Conservation (phyloP, 2,888 invertebrate species). For the Aspidiotus destructor region DNA sequence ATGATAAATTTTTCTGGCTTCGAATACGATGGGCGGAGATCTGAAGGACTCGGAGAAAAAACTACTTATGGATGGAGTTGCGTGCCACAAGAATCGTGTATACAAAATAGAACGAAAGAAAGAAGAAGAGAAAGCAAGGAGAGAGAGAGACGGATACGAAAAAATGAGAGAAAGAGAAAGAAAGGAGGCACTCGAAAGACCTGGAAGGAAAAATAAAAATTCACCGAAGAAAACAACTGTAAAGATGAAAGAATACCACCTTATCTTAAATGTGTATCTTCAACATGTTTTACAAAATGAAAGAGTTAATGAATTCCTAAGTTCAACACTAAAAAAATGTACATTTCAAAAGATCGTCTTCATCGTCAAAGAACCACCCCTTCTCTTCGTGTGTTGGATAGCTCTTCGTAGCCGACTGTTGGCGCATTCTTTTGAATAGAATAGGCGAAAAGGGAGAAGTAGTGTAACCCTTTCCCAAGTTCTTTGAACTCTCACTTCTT, state of each 20-base stretch:
- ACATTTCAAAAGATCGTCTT: slow-evolving; percentile 31
- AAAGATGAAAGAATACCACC: slow-evolving; percentile 31
- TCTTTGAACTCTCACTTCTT: slow-evolving; percentile 29
- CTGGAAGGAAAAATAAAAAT: slow-evolving; percentile 31
- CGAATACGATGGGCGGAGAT: slow-evolving; percentile 22
- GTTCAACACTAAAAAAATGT: slow-evolving; percentile 30
- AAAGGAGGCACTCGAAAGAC: slow-evolving; percentile 30
- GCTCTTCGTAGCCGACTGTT: slow-evolving; percentile 8
- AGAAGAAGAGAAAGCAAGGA: slow-evolving; percentile 3
- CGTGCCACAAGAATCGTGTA: not conserved
- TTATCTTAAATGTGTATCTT: slow-evolving; percentile 32
- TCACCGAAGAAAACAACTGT: slow-evolving; percentile 27
- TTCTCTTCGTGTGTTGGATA: not conserved
- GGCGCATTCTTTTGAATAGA: slow-evolving; percentile 7
- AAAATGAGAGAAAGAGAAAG: slow-evolving; percentile 8
- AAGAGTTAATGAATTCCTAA: slow-evolving; percentile 33
- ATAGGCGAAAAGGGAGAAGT: slow-evolving; percentile 5
- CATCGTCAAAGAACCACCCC: slow-evolving; percentile 23
- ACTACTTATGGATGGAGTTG: not conserved
- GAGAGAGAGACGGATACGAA: not conserved
- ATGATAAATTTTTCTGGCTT: slow-evolving; percentile 16
- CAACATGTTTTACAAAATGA: slow-evolving; percentile 30
- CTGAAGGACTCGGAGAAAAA: slow-evolving; percentile 20
- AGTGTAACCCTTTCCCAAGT: slow-evolving; percentile 26
- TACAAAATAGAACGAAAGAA: slow-evolving; percentile 9